These are phyloP conservation scores for Hafferia zeledoni DNA, from an alignment of 2,797 vertebrate species.

Conservation along the genomic window DNA sequence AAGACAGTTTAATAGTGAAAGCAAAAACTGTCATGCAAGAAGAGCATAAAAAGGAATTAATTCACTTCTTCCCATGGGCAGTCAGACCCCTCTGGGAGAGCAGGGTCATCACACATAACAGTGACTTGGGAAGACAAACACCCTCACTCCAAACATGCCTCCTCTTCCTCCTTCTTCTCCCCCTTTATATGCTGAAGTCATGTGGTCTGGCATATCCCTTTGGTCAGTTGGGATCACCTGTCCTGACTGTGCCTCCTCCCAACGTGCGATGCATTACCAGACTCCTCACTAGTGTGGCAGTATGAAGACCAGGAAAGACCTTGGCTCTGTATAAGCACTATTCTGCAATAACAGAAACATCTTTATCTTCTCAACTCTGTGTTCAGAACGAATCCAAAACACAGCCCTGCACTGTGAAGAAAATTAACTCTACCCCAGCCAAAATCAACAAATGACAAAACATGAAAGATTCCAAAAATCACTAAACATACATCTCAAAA, in stretches of 20 bases:
- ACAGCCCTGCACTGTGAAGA: background rate
- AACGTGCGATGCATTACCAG: rapidly evolving
- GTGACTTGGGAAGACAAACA: background rate
- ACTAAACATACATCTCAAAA: background rate
- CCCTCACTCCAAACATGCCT: background rate
- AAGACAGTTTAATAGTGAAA: background rate
- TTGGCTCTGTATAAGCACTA: background rate
- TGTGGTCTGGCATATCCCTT: background rate
- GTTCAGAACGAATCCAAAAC: background rate
- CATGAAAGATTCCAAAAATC: background rate
- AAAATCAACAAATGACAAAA: background rate
- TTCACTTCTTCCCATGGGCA: background rate
- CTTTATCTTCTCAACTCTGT: background rate
- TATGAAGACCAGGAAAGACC: background rate
- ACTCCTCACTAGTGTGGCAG: rapidly evolving
- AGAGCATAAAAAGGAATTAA: background rate
- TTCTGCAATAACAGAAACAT: background rate
- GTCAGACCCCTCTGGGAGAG: background rate
- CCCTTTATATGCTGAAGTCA: rapidly evolving
- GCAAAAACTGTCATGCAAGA: background rate
- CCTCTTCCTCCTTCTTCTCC: background rate
- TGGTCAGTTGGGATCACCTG: too few species aligned
- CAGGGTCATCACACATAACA: rapidly evolving
- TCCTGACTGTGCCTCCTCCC: background rate
- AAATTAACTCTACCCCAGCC: background rate